Evolutionary conservation across 2,888 invertebrate species (phyloP).

Genomic region (Cheilosia scutellata): DNA sequence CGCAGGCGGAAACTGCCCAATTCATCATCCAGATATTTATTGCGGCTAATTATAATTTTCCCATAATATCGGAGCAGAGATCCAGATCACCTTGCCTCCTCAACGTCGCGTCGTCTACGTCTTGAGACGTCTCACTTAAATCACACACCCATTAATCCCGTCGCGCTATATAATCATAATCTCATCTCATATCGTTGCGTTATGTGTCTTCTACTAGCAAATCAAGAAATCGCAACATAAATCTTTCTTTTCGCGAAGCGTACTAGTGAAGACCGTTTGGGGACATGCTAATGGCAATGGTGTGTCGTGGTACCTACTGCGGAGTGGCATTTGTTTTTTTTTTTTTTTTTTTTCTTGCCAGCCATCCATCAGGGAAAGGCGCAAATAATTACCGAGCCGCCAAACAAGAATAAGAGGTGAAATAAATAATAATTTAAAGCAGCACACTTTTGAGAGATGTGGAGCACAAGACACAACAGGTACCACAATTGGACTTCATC

Average conservation of each 20-base stretch:
- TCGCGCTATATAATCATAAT: slow-evolving; percentile 62
- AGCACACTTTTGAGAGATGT: slow-evolving; percentile 51
- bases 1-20: slow-evolving; percentile 66
- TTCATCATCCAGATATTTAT: slow-evolving; percentile 72
- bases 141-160: slow-evolving; percentile 69
- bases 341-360: slow-evolving; percentile 6
- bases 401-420: slow-evolving; percentile 61
- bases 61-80: slow-evolving; percentile 4
- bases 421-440: slow-evolving; percentile 52
- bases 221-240: slow-evolving; percentile 52
- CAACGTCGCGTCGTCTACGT: slow-evolving; percentile 26
- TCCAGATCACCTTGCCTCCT: slow-evolving; percentile 42
- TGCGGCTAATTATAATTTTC: slow-evolving; percentile 68
- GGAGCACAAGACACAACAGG: slow-evolving; percentile 65
- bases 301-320: background rate
- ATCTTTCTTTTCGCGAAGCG: slow-evolving; percentile 44
- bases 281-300: slow-evolving; percentile 22
- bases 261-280: slow-evolving; percentile 6
- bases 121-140: slow-evolving; percentile 69
- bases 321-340: background rate
- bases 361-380: slow-evolving; percentile 55
- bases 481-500: slow-evolving; percentile 60
- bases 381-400: slow-evolving; percentile 59
- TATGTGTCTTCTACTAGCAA: slow-evolving; percentile 20
- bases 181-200: slow-evolving; percentile 26